Evolutionary conservation across 2,888 invertebrate genomes (phyloP).

Genomic region (Lysandra bellargus): DNA sequence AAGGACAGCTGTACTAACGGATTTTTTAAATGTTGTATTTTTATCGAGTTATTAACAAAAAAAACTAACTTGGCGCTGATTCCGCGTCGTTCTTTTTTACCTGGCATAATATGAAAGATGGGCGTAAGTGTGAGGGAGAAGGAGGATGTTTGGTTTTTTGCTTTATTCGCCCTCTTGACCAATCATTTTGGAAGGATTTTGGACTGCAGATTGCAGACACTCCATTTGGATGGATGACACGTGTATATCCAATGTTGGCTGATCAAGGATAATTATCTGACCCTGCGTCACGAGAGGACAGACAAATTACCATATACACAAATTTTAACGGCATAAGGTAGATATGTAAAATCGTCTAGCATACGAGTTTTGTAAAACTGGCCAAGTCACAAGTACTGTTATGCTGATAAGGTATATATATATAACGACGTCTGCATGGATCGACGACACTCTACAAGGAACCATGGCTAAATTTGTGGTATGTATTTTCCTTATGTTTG

Average conservation of each 20-base stretch:
- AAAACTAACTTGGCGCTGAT: too few relatives aligned
- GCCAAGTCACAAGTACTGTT: conserved; percentile 10
- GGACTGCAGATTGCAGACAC: too few relatives aligned
- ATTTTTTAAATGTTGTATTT: too few relatives aligned
- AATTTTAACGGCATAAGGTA: neutral
- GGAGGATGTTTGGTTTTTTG: too few relatives aligned
- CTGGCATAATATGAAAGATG: too few relatives aligned
- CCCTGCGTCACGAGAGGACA: neutral
- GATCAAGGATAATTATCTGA: neutral
- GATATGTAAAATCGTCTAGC: neutral
- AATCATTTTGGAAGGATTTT: too few relatives aligned
- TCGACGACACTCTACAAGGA: neutral
- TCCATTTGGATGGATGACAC: too few relatives aligned
- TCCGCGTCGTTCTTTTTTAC: too few relatives aligned
- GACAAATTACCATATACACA: neutral
- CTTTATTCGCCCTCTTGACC: too few relatives aligned
- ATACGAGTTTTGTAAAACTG: neutral
- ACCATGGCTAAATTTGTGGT: conserved; percentile 14
- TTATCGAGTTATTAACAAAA: too few relatives aligned
- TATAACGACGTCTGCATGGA: neutral
- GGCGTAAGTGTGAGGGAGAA: too few relatives aligned
- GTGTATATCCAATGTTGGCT: neutral
- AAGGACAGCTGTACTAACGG: too few relatives aligned
- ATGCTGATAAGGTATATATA: neutral
- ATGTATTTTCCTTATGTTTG: neutral